These are phyloP conservation scores for Hydrozoanthus tunicans DNA, from an alignment of 64 coral and sea anemone species.

Conservation along the genomic window DNA sequence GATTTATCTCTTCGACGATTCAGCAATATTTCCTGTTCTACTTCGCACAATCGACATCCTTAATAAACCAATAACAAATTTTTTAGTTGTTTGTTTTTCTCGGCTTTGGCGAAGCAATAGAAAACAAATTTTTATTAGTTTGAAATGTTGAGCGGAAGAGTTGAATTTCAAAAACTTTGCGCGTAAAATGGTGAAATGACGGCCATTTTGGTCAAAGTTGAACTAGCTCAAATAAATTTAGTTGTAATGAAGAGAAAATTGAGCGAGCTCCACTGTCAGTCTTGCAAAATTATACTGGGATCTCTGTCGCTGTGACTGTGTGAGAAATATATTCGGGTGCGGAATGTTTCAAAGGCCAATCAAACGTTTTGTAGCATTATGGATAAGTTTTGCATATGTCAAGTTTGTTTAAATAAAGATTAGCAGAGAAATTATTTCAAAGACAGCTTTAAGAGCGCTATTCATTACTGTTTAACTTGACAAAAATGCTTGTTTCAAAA, in stretches of 20 bases:
- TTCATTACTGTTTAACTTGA: conserved; percentile 39
- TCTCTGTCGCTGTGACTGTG: too few species aligned
- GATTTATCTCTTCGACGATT: background rate
- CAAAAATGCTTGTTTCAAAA: conserved; percentile 17
- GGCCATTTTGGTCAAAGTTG: too few species aligned
- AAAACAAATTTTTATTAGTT: too few species aligned
- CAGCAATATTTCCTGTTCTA: too few species aligned
- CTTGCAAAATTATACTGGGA: background rate
- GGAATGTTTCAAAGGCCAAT: background rate
- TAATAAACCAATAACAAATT: background rate
- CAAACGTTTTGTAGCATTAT: background rate
- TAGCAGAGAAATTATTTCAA: conserved; percentile 31
- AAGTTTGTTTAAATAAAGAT: conserved; percentile 41
- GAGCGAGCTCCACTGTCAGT: background rate
- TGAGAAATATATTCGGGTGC: background rate
- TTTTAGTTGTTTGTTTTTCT: too few species aligned
- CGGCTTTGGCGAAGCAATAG: too few species aligned
- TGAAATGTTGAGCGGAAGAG: too few species aligned
- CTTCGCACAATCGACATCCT: background rate
- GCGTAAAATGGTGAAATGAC: too few species aligned
- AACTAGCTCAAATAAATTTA: too few species aligned
- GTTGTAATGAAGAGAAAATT: too few species aligned
- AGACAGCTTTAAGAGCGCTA: conserved; percentile 8
- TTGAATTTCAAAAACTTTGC: too few species aligned
- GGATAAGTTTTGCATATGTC: conserved; percentile 41